phyloP scores from a whole-genome alignment of 35 echinoderm and acorn worm species.

The Holothuria glaberrima region DNA sequence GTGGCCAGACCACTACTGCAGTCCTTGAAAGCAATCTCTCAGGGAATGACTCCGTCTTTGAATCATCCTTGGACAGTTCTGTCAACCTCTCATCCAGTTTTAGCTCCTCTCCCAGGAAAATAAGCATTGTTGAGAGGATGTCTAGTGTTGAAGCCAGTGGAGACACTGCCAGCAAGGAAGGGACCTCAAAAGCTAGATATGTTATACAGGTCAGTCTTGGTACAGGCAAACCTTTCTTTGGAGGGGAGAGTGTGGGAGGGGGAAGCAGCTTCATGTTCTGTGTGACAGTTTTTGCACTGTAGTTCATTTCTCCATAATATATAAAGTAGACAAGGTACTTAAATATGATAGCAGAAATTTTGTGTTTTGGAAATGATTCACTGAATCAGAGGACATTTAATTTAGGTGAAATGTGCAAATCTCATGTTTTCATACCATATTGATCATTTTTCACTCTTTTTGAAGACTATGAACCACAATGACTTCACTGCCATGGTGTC shows the following conservation, averaged over 20 bases:
- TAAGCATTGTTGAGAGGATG: constrained; percentile 87
- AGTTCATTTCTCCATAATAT: no score
- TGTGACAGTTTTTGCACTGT: no score
- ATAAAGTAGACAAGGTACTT: no score
- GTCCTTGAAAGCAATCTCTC: constrained; percentile 85
- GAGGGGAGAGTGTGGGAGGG: no score
- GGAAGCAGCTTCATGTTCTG: no score
- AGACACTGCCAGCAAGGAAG: constrained; percentile 78
- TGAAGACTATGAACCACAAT: constrained; percentile 83
- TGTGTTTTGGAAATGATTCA: no score
- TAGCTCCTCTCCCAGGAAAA: constrained; percentile 83
- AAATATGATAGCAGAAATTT: no score
- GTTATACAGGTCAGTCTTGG: constrained; percentile 82
- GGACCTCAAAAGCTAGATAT: constrained; percentile 81
- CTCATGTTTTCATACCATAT: background rate
- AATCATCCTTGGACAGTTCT: constrained; percentile 69
- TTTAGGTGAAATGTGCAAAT: no score
- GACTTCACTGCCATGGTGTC: constrained; percentile 94
- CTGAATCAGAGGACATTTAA: no score
- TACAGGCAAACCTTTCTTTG: no score
- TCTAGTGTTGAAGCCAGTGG: constrained; percentile 89
- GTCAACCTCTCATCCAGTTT: constrained; percentile 80
- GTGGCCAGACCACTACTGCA: constrained; percentile 84
- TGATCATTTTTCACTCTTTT: background rate
- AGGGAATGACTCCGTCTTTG: constrained; percentile 66